These are phyloP conservation scores for Sebastes hopkinsi DNA, from an alignment of 2,797 vertebrate genomes.

Conservation along the genomic window DNA sequence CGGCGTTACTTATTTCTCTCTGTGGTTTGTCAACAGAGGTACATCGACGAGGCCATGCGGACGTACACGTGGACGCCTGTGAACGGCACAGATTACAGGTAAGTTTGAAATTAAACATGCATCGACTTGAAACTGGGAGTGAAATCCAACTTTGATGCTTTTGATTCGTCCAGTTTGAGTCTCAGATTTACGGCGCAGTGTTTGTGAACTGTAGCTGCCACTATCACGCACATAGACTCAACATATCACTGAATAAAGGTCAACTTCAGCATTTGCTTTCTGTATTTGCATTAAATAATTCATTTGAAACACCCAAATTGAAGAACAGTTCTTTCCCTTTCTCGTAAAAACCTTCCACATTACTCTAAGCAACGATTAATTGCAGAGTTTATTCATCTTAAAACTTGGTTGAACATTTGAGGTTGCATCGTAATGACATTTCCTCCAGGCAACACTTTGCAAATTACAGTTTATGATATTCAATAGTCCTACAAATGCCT, in stretches of 20 bases:
- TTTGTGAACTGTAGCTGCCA: conserved; percentile 4
- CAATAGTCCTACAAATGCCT: conserved; percentile 44
- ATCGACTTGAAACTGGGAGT: conserved; percentile 32
- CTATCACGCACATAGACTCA: background rate
- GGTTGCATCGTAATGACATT: conserved; percentile 53
- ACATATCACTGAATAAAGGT: conserved; percentile 7
- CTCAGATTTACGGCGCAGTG: background rate
- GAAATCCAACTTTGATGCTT: conserved; percentile 24
- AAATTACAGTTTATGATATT: conserved; percentile 66
- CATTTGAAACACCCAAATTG: conserved; percentile 29
- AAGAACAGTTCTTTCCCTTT: conserved; percentile 1
- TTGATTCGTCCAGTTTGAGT: background rate
- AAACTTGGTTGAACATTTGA: conserved; percentile 53
- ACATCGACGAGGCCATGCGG: conserved; percentile 92
- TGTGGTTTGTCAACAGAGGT: conserved; percentile 83
- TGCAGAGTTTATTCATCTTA: conserved; percentile 49
- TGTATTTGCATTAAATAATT: conserved; percentile 34
- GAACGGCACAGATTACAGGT: conserved; percentile 98
- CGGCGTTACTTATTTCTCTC: conserved; percentile 6
- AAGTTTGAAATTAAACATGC: conserved; percentile 41
- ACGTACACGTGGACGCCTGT: conserved; percentile 97
- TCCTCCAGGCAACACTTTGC: conserved; percentile 50
- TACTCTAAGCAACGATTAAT: conserved; percentile 48
- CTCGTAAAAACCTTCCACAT: conserved; percentile 21
- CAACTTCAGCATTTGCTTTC: conserved; percentile 5